A percentile compares a stretch with the other conserved stretches of the same genome.
phyloP scores from a whole-genome alignment of 2,797 vertebrate species.

The Peromyscus melanophrys region DNA sequence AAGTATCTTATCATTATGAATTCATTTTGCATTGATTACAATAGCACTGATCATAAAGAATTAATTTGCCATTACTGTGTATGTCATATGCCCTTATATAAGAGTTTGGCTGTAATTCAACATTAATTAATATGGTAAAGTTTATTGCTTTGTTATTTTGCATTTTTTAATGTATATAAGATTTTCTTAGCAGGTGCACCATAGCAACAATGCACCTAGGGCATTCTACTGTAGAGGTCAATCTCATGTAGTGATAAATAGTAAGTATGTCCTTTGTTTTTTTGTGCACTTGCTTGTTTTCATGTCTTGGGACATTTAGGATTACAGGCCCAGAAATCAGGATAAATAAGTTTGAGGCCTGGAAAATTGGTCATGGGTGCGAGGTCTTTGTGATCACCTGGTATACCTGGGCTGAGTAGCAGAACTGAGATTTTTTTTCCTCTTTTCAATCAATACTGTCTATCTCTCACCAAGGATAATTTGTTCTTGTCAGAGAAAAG shows the following conservation, averaged over 20 bases:
- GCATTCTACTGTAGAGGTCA: constrained; percentile 51
- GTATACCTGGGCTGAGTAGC: constrained; percentile 40
- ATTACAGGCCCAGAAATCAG: constrained; percentile 59
- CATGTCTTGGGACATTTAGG: constrained; percentile 49
- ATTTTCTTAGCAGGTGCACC: constrained; percentile 64
- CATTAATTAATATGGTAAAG: constrained; percentile 88
- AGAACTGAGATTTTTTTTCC: constrained; percentile 69
- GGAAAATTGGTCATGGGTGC: constrained; percentile 48
- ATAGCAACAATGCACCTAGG: constrained; percentile 36
- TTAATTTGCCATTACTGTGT: constrained; percentile 89
- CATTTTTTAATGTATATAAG: constrained; percentile 73
- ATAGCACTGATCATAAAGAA: constrained; percentile 90
- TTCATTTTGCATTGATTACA: constrained; percentile 91
- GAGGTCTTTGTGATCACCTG: constrained; percentile 66
- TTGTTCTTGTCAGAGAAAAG: constrained; percentile 71
- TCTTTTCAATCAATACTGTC: constrained; percentile 47
- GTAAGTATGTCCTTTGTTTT: neutral
- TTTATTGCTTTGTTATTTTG: constrained; percentile 85
- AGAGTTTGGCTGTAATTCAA: constrained; percentile 87
- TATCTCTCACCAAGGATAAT: constrained; percentile 68
- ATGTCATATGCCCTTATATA: constrained; percentile 86
- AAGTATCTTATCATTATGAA: constrained; percentile 91
- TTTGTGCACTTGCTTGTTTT: neutral
- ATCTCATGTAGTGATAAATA: constrained; percentile 70
- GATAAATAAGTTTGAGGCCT: neutral